Base-by-base conservation (phyloP, 2,797 vertebrate species). In the Clarias platycephalus region DNA sequence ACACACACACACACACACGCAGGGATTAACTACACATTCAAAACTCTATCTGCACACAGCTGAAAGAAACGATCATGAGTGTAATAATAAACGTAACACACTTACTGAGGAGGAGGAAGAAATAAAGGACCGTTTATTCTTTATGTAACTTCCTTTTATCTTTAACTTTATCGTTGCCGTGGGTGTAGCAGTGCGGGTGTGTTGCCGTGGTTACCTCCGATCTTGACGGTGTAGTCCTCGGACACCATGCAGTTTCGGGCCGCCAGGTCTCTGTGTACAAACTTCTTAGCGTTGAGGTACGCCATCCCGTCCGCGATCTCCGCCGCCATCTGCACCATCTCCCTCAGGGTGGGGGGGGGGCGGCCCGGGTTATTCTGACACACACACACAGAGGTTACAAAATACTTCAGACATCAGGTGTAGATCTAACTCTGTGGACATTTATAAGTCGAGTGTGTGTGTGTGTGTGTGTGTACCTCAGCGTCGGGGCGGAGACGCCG, bases 271-370 rank as follows among this genome's bases (percentile, higher is more conserved):
- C 98, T 93, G 93, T 99, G 98, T 74, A 99, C 98, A 74, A 99
- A 99, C 84, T 99, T 99, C 90, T 99, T 99, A 90, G 97, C 97
- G 0, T 98, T 99, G 62, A 99, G 95, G 86, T 99, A 99, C 0
- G 98, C 97, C 97, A 99, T 99, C 71, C 98, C 98, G 0, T 99
- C 97, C 0, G 98, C 97, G 0, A 99, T 99, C 94, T 99, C 98
- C 0, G 96, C 97, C 0, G 97, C 95, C 96, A 99, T 99, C 93
- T 98, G 97, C 85, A 98, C 96, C 96, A 99, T 99, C 91, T 99
- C 97, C 89, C 95, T 95, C 87, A 99, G 92, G 0, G 96, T 96
- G 0, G 97, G 97, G 0, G 97, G 96, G 0, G 97, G 97, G 0
- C 97, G 96, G 0, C 97, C 97, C 0, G 96, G 97, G 89, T 98